Percentiles rank a stretch among this genome's conserved stretches.
These are phyloP conservation scores for Cryptotermes secundus DNA, from an alignment of 1,140 invertebrate species.

Conservation along the genomic window DNA sequence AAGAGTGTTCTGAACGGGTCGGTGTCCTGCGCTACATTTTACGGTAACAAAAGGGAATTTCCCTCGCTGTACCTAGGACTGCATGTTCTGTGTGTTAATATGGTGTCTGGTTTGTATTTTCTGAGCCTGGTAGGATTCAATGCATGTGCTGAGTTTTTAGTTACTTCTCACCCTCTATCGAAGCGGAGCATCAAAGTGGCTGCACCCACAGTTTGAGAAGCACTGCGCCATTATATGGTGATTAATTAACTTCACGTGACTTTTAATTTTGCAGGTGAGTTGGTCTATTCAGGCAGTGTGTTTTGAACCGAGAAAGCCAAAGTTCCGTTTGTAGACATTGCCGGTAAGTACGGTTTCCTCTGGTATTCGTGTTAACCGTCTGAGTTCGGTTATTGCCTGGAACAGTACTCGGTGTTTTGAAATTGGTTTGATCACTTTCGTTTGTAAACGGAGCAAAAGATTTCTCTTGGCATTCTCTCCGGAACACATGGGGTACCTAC, in stretches of 20 bases:
- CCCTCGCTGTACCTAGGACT: neutral
- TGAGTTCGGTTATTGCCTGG: neutral
- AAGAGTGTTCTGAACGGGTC: no score
- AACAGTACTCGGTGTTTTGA: no score
- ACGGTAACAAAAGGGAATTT: neutral
- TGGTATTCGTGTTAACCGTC: neutral
- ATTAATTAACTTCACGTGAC: slow-evolving; percentile 2
- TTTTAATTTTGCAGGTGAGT: slow-evolving; percentile 16
- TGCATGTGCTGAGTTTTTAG: neutral
- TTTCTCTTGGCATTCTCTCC: no score
- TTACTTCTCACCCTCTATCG: neutral
- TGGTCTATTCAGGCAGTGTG: neutral
- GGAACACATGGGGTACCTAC: no score
- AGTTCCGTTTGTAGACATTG: neutral
- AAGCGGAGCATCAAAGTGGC: neutral
- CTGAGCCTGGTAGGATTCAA: neutral
- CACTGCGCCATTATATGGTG: neutral
- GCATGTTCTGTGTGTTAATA: neutral
- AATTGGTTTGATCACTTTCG: no score
- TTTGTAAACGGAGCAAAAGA: no score
- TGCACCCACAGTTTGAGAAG: neutral
- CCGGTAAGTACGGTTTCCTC: neutral
- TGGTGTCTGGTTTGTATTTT: neutral
- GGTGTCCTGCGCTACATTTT: no score
- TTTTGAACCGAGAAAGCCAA: slow-evolving; percentile 19